These are phyloP conservation scores for Ptychochromis oligacanthus DNA, from an alignment of 2,113 vertebrate genomes.

Conservation along the genomic window DNA sequence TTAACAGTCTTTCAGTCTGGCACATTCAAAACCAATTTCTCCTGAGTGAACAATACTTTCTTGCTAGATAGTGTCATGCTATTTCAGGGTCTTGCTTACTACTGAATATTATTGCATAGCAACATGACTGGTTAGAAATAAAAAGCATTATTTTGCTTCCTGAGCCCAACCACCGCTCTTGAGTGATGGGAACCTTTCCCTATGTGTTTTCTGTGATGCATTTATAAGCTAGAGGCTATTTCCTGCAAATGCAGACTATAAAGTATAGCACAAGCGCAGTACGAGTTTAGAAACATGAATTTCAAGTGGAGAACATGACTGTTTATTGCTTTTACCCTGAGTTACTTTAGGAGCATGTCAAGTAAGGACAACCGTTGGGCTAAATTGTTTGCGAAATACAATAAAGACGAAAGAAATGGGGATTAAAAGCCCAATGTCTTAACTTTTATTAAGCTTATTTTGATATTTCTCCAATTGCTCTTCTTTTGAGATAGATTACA, in stretches of 20 bases:
- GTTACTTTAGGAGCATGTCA: background rate
- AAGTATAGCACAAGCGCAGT: background rate
- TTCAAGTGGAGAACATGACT: background rate
- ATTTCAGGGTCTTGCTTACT: conserved; percentile 21
- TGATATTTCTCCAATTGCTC: background rate
- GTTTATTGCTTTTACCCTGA: background rate
- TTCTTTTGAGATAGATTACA: background rate
- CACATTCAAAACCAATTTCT: conserved; percentile 18
- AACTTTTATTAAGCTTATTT: too few relatives aligned
- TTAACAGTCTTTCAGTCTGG: background rate
- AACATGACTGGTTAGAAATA: conserved; percentile 11
- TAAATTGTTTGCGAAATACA: too few relatives aligned
- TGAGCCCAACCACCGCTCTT: background rate
- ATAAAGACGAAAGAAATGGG: too few relatives aligned
- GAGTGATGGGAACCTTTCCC: background rate
- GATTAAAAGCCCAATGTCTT: too few relatives aligned
- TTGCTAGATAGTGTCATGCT: background rate
- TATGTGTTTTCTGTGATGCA: background rate
- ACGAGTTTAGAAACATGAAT: background rate
- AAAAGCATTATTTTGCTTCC: conserved; percentile 22
- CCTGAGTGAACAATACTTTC: conserved; percentile 4
- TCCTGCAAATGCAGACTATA: background rate
- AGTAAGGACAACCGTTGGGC: background rate
- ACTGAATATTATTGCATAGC: conserved; percentile 9
- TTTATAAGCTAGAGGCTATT: background rate